phyloP scores from a whole-genome alignment of 2,113 vertebrate species.

The Eublepharis macularius region DNA sequence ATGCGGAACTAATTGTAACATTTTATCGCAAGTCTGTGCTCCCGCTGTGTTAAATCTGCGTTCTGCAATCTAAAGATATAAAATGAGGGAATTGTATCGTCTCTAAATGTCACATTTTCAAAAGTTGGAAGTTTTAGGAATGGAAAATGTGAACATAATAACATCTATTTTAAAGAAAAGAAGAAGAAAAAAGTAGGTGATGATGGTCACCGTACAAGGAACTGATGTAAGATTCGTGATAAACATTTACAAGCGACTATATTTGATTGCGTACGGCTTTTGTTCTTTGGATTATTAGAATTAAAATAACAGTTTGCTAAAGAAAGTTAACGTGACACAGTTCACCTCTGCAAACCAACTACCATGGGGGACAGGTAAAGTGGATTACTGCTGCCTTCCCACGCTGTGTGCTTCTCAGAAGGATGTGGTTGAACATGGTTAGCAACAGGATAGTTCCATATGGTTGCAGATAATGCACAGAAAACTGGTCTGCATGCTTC shows the following conservation, averaged over 20 bases:
- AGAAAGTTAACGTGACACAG: background rate
- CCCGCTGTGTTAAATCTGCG: fast-evolving
- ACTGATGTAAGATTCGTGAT: constrained; percentile 35
- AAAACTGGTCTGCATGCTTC: background rate
- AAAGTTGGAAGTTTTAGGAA: background rate
- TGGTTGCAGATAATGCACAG: background rate
- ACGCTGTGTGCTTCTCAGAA: background rate
- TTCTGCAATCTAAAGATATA: constrained; percentile 13
- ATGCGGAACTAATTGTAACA: background rate
- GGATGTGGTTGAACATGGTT: background rate
- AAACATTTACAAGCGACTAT: background rate
- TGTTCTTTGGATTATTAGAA: constrained; percentile 42
- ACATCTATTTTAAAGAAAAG: constrained; percentile 26
- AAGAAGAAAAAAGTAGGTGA: background rate
- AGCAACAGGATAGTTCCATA: background rate
- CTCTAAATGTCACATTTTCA: constrained; percentile 49
- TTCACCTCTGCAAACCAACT: background rate
- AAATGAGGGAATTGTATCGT: background rate
- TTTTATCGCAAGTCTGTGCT: background rate
- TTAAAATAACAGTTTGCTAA: constrained; percentile 28
- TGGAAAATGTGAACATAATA: constrained; percentile 5
- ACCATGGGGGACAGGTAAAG: too few species aligned
- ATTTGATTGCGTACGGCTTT: constrained; percentile 49
- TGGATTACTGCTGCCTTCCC: background rate
- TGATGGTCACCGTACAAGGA: too few species aligned